These are phyloP conservation scores for Polypterus bichir DNA, from an alignment of 2,113 vertebrate species.

Conservation along the genomic window DNA sequence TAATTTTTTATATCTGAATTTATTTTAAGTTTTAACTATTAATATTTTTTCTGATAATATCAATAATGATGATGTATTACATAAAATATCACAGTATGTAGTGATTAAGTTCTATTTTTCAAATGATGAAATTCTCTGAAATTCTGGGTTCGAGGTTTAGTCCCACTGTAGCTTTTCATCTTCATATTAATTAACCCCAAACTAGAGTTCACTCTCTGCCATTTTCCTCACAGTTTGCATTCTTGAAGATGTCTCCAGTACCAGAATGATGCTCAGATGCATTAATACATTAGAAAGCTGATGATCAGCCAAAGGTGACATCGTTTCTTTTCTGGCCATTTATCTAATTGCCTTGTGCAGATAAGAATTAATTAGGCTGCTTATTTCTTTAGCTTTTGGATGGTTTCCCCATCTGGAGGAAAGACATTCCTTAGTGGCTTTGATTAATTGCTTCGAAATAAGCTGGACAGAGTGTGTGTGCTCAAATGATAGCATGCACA, in stretches of 20 bases:
- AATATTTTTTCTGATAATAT: no score
- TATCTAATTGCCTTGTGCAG: constrained; percentile 96
- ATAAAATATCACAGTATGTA: no score
- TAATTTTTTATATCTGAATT: no score
- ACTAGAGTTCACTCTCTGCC: constrained; percentile 35
- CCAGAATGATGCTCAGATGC: constrained; percentile 48
- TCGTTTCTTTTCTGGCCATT: constrained; percentile 68
- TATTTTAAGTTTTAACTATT: no score
- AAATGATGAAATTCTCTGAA: background rate
- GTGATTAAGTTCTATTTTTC: background rate
- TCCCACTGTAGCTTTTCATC: constrained; percentile 4
- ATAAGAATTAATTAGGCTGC: constrained; percentile 98
- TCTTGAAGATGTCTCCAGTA: constrained; percentile 43
- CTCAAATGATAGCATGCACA: constrained; percentile 31
- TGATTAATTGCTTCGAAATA: constrained; percentile 89
- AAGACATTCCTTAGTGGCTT: constrained; percentile 82
- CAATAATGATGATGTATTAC: no score
- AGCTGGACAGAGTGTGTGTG: constrained; percentile 69
- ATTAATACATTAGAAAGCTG: constrained; percentile 65
- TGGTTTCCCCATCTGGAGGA: constrained; percentile 92
- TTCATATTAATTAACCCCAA: constrained; percentile 72
- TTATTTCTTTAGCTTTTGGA: constrained; percentile 90
- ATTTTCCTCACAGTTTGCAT: constrained; percentile 29
- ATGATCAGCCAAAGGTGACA: constrained; percentile 81
- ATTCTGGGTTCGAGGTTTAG: background rate